Conservation (phyloP, 2,888 invertebrate species). For the Tetropium fuscum region DNA sequence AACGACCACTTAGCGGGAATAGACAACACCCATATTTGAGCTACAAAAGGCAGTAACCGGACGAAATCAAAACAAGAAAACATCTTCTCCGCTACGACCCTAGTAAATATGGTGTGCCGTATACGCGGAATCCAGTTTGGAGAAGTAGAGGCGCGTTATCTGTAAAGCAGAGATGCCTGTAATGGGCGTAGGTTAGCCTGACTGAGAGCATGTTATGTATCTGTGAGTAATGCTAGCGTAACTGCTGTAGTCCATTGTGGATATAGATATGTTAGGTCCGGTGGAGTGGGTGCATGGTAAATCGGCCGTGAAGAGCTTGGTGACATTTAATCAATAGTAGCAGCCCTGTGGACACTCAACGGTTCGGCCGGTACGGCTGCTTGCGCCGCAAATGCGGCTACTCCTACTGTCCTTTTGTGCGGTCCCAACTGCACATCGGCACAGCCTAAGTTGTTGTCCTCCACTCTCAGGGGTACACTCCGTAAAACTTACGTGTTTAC, state of each 20-base stretch:
- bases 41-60: not conserved
- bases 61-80: not conserved
- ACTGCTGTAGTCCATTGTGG: constrained; percentile 45
- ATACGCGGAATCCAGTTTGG: constrained; percentile 1
- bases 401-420: constrained; percentile 38
- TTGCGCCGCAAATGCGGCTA: constrained; percentile 48
- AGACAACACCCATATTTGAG: no score
- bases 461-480: no score
- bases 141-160: constrained; percentile 14
- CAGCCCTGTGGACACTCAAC: constrained; percentile 56
- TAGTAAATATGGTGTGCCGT: constrained; percentile 1
- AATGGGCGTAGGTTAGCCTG: constrained; percentile 9
- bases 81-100: not conserved
- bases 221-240: constrained; percentile 37
- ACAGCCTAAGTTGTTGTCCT: no score
- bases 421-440: constrained; percentile 26
- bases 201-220: constrained; percentile 33
- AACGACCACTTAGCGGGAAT: no score
- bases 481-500: no score
- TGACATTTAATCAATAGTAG: constrained; percentile 63
- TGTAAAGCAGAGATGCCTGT: constrained; percentile 17
- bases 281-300: constrained; percentile 60
- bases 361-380: constrained; percentile 45
- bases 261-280: constrained; percentile 44
- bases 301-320: constrained; percentile 62